These are phyloP conservation scores for Macaria notata DNA, from an alignment of 2,888 invertebrate genomes.

Conservation along the genomic window DNA sequence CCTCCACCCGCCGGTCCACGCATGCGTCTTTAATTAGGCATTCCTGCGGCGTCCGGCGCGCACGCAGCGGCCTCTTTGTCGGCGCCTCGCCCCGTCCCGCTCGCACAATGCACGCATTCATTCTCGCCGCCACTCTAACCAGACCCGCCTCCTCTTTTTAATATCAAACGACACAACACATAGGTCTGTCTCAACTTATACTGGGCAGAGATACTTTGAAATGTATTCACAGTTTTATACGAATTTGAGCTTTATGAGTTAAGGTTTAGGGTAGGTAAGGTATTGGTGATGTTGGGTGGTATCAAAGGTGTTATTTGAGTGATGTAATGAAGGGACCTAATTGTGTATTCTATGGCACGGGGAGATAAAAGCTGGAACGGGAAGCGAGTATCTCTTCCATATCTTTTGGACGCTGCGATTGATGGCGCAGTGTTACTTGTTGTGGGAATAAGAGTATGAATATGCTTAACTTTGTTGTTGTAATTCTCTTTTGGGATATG, in stretches of 20 bases:
- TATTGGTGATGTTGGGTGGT: slow-evolving; percentile 30
- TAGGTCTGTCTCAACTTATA: slow-evolving; percentile 42
- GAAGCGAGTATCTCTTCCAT: slow-evolving; percentile 50
- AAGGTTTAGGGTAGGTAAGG: slow-evolving; percentile 36
- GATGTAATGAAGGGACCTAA: slow-evolving; percentile 80
- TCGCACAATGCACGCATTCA: slow-evolving; percentile 78
- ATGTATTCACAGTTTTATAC: slow-evolving; percentile 36
- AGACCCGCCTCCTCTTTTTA: slow-evolving; percentile 56
- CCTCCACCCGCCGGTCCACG: slow-evolving; percentile 59
- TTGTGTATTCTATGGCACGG: slow-evolving; percentile 75
- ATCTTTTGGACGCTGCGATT: slow-evolving; percentile 39
- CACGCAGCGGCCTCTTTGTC: slow-evolving; percentile 77
- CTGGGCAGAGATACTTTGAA: slow-evolving; percentile 44
- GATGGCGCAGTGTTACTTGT: not conserved
- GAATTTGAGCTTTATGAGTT: slow-evolving; percentile 29
- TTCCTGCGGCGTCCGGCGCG: slow-evolving; percentile 77
- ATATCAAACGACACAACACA: slow-evolving; percentile 63
- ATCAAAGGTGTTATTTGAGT: slow-evolving; percentile 78
- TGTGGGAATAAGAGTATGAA: too few species aligned
- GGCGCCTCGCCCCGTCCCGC: slow-evolving; percentile 58
- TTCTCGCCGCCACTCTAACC: slow-evolving; percentile 42
- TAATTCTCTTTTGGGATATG: too few species aligned
- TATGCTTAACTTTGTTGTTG: too few species aligned
- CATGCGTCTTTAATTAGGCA: slow-evolving; percentile 81
- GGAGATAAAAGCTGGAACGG: slow-evolving; percentile 65